Base-by-base conservation (phyloP, 2,113 vertebrate species). In the Speoplatyrhinus poulsoni region DNA sequence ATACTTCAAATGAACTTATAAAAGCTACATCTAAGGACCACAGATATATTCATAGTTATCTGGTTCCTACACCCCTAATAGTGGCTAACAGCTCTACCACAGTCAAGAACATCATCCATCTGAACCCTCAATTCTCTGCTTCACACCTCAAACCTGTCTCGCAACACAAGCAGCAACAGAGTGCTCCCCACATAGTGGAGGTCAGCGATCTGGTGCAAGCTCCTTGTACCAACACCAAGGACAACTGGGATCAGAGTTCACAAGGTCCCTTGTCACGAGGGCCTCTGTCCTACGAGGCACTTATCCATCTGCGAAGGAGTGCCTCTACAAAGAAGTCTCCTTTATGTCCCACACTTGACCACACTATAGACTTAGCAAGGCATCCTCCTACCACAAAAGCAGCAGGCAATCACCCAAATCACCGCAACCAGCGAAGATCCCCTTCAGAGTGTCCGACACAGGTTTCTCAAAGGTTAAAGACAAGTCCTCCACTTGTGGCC, bases 401-500 rank as follows among this genome's bases (percentile, higher is more conserved):
- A 15, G 77, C 73, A 69, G 49, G 3, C 3, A 50, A 48, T 49
- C 48, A 68, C n/a, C 65, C 64, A 36, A 75, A 73, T 1, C 15
- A 41, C 9, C 8, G 11, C 17, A 78, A 81, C 16, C 53, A 54
- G 2, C 61, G 26, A 47, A 70, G 33, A 69, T 65, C 36, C 11
- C 41, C 73, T 7, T 62, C 70, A 52, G 87, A 90, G 10, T 1
- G 60, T 17, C 8, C 68, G n/a, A 63, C 70, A 1, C 16, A 60
- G 47, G 75, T 88, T 13, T 12, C 64, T 0, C 0, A 5, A 53
- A 62, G 87, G 60, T n/a, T 77, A 52, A 9, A 87, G 83, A 26
- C 80, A 84, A 79, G 75, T 58, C 94, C 94, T n/a, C 94, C 93
- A 8, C 88, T 84, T 0, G 85, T 93, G 69, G 88, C 92, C 3